A percentile compares a stretch with the other conserved stretches of the same genome.
Evolutionary conservation across 1,140 invertebrate species (phyloP).

Genomic region (Caenorhabditis briggsae): DNA sequence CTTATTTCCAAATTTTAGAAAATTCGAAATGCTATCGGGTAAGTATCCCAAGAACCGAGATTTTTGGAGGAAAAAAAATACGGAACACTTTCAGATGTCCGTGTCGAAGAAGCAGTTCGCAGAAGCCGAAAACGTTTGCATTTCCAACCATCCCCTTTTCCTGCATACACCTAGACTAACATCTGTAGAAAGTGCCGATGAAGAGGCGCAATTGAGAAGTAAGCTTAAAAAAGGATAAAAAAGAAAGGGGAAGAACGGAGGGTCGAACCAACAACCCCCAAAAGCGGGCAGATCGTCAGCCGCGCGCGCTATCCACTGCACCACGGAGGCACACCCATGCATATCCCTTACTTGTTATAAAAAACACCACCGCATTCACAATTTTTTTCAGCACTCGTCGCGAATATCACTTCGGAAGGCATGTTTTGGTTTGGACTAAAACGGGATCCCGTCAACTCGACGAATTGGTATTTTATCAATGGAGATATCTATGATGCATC

Average conservation of each 20-base stretch:
- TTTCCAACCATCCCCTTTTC: constrained; percentile 4
- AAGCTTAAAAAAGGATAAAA: not conserved
- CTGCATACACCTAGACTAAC: not conserved
- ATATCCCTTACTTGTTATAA: too few species aligned
- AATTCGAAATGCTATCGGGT: constrained; percentile 35
- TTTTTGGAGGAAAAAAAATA: not conserved
- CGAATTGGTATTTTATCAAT: constrained; percentile 30
- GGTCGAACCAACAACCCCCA: too few species aligned
- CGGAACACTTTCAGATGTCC: not conserved
- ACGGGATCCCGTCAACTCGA: not conserved
- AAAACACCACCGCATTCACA: too few species aligned
- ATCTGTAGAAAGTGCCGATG: not conserved
- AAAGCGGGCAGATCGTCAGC: too few species aligned
- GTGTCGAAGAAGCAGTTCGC: not conserved
- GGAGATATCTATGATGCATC: constrained; percentile 6
- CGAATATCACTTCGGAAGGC: not conserved
- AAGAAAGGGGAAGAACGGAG: not conserved
- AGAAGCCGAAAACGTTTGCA: not conserved
- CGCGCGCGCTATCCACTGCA: too few species aligned
- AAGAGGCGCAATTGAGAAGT: not conserved
- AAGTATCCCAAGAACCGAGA: not conserved
- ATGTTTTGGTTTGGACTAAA: constrained; percentile 41
- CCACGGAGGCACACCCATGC: too few species aligned
- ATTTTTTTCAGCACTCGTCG: not conserved
- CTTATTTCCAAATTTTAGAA: not conserved